Evolutionary conservation across 2,888 invertebrate species (phyloP).

Genomic region (Melolontha melolontha): DNA sequence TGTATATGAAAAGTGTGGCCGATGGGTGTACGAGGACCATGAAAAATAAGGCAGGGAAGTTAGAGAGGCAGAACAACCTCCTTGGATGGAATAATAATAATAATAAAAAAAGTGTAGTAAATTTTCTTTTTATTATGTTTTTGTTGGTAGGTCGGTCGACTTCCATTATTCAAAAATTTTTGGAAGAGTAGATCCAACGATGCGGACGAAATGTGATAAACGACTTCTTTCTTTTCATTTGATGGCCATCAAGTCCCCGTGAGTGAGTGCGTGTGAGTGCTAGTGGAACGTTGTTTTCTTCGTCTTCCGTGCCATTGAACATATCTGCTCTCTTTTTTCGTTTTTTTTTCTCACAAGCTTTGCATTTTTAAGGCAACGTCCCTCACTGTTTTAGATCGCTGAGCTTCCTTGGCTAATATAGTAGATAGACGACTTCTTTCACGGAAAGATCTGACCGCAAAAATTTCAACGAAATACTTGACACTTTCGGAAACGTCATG

Average conservation of each 20-base stretch:
- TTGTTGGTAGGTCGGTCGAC: slow-evolving; percentile 55
- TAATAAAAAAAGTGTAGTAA: slow-evolving; percentile 59
- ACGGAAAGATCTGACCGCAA: too few species aligned
- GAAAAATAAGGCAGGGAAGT: neutral
- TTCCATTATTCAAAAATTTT: slow-evolving; percentile 63
- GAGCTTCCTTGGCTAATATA: too few species aligned
- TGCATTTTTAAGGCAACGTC: slow-evolving; percentile 21
- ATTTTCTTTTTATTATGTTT: slow-evolving; percentile 61
- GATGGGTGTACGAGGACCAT: neutral
- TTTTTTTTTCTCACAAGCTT: slow-evolving; percentile 9
- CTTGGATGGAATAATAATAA: slow-evolving; percentile 30
- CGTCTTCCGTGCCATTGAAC: neutral
- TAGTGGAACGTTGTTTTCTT: neutral
- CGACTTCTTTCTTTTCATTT: slow-evolving; percentile 54
- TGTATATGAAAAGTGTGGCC: too few species aligned
- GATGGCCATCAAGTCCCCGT: slow-evolving; percentile 40
- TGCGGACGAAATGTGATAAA: slow-evolving; percentile 62
- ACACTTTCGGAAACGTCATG: too few species aligned
- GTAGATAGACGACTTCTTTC: too few species aligned
- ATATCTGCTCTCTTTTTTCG: slow-evolving; percentile 10
- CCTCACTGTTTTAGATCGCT: too few species aligned
- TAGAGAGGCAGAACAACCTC: slow-evolving; percentile 43
- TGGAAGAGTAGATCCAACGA: slow-evolving; percentile 56
- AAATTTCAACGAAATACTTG: too few species aligned
- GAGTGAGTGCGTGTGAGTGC: slow-evolving; percentile 12